Percentiles rank a stretch among this genome's conserved stretches.
These are phyloP conservation scores for Myrmophylax atrothorax DNA, from an alignment of 2,113 vertebrate genomes.

Conservation along the genomic window DNA sequence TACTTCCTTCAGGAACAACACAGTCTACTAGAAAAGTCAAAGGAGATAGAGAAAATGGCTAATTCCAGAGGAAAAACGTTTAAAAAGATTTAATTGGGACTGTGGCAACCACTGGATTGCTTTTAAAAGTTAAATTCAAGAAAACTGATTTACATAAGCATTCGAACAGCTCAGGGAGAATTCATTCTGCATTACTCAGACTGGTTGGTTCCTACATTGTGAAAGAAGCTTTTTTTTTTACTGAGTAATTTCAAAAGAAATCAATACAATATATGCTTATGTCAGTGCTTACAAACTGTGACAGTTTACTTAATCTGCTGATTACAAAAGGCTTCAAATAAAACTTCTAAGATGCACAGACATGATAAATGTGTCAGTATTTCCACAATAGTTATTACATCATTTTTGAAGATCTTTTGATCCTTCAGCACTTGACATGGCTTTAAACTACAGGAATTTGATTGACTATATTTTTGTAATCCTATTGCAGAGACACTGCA, in stretches of 20 bases:
- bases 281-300: not conserved
- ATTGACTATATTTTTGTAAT: not conserved
- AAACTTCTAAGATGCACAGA: not conserved
- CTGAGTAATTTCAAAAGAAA: not conserved
- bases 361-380: not conserved
- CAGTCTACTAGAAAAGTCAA: not conserved
- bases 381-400: not conserved
- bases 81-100: not conserved
- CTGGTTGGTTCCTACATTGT: not conserved
- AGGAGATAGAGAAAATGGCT: not conserved
- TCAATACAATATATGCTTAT: conserved; percentile 3
- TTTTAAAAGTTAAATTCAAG: not conserved
- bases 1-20: not conserved
- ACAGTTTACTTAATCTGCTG: not conserved
- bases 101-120: not conserved
- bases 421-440: not conserved
- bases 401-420: not conserved
- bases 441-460: not conserved
- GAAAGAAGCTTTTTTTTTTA: not conserved
- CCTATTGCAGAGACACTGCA: not conserved
- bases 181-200: not conserved
- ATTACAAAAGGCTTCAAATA: conserved; percentile 9
- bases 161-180: not conserved
- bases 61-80: not conserved
- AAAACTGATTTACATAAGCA: not conserved